These are phyloP conservation scores for Gnathonemus echidnorhynchus DNA, from an alignment of 2,113 vertebrate species.

Conservation along the genomic window DNA sequence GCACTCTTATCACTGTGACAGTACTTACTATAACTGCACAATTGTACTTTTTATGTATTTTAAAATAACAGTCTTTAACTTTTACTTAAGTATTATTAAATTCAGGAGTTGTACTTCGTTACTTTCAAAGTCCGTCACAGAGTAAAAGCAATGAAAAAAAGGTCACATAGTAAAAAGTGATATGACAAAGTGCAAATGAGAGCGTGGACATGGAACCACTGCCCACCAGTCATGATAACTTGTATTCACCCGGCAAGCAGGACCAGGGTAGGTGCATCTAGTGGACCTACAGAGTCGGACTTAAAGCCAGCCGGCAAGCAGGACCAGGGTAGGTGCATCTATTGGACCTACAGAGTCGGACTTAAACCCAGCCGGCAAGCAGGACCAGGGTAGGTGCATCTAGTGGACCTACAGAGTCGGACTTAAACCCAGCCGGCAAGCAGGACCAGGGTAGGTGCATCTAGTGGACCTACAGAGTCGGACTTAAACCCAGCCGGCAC, in stretches of 20 bases:
- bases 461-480: too few relatives aligned
- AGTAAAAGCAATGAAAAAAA: neutral
- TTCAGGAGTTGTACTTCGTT: neutral
- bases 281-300: neutral
- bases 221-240: neutral
- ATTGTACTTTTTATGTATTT: neutral
- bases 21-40: neutral
- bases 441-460: too few relatives aligned
- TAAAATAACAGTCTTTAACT: neutral
- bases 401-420: too few relatives aligned
- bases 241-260: neutral
- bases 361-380: too few relatives aligned
- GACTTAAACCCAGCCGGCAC: too few relatives aligned
- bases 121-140: neutral
- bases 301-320: neutral
- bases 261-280: too few relatives aligned
- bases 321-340: too few relatives aligned
- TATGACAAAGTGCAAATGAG: neutral
- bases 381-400: too few relatives aligned
- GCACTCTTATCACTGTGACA: neutral
- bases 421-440: too few relatives aligned
- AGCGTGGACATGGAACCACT: neutral
- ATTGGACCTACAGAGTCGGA: too few relatives aligned
- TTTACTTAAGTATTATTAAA: neutral
- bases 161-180: neutral